Evolutionary conservation across 2,888 invertebrate genomes (phyloP).

Genomic region (Ctena decussata): DNA sequence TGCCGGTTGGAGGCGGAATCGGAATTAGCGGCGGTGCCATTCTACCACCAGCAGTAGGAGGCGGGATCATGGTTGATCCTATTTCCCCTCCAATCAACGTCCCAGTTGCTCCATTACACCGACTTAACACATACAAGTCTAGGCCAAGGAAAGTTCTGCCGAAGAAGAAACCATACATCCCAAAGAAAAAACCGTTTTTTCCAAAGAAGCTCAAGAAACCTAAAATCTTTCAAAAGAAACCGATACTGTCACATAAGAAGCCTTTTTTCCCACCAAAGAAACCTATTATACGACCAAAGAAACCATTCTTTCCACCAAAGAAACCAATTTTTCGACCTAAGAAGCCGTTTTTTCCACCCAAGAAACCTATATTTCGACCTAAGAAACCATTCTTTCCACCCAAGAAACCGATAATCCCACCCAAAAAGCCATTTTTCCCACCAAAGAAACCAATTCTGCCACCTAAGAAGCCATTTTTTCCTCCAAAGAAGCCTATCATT

Average conservation of each 20-base stretch:
- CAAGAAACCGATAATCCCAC: not conserved
- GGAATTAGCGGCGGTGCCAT: not conserved
- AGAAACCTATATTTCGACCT: not conserved
- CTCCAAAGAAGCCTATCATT: conserved; percentile 8
- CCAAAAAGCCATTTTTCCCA: not conserved
- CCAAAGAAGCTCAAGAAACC: not conserved
- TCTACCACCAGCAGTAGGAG: not conserved
- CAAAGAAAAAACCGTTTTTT: not conserved
- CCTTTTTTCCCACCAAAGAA: not conserved
- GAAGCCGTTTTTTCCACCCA: not conserved
- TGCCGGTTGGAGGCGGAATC: not conserved
- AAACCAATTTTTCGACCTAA: conserved; percentile 3
- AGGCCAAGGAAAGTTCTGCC: not conserved
- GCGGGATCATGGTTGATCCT: not conserved
- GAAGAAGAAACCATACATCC: not conserved
- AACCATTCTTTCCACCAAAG: not conserved
- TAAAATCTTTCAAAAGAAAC: not conserved
- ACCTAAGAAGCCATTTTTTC: not conserved
- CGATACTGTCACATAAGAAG: not conserved
- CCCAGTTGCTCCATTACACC: not conserved
- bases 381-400: conserved; percentile 7
- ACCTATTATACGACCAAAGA: not conserved
- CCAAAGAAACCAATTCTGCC: not conserved
- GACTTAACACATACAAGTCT: not conserved
- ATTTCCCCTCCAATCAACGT: not conserved